Evolutionary conservation across 2,113 vertebrate genomes (phyloP), one percentile per base, ranked within the genome.

Genomic region (Tragelaphus imberbis): DNA sequence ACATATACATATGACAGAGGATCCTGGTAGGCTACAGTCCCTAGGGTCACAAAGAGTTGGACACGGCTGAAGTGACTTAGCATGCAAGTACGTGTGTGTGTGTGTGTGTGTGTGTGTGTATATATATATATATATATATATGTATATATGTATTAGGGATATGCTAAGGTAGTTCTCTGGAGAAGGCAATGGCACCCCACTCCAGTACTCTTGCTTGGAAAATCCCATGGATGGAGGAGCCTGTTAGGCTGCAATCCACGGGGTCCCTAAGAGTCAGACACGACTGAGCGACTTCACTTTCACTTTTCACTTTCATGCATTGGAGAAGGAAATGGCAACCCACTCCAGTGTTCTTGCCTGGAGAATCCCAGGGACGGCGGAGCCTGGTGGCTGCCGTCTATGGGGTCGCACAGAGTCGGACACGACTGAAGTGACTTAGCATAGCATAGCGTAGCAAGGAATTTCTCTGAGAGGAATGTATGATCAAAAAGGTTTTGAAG

Each of bases 401-500:
- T 12, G 23, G 68, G 36, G 68, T 71, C 2, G 1, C 68, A 71
- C 40, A 71, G n/a, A 40, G n/a, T 36, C 5, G 0, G 68, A 40
- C n/a, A 23, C 68, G 40, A n/a, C 19, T 40, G 68, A 40, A 36
- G n/a, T 40, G 10, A 40, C n/a, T 71, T 71, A 71, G 65, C 65
- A 71, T 68, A 44, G 65, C 65, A 65, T 58, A 58, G 56, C 56
- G 6, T 44, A 44, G 44, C 44, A 44, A 44, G 44, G 44, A 44
- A 58, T 79, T 96, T 95, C 91, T 90, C 81, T 94, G n/a, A 84
- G 68, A 56, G 25, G 33, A 16, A 17, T 36, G 6, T 93, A 79
- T 97, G 87, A 75, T 95, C n/a, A 82, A 82, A 95, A 53, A 58
- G 1, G 13, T 93, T 93, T 94, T 95, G 44, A 71, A 59, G 30